Percentiles rank a stretch among this genome's conserved stretches.
Conservation (phyloP, 2,888 invertebrate species). For the Andrena marginata region DNA sequence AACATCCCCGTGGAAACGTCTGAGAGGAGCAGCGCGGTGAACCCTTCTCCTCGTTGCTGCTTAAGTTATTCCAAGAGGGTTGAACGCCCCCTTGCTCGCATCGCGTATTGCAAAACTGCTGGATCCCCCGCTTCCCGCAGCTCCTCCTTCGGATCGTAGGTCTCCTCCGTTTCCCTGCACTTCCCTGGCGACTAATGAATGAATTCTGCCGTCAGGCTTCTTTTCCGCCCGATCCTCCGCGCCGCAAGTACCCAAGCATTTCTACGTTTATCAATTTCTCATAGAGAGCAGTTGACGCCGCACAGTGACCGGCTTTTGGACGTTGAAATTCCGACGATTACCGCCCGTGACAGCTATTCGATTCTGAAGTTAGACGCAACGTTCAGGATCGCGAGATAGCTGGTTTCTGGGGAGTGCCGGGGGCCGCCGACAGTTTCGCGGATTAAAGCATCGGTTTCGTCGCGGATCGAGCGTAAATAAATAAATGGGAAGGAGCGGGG, state of each 20-base stretch:
- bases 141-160: slow-evolving; percentile 8
- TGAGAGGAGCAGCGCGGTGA: not conserved
- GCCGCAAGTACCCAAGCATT: not conserved
- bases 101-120: not conserved
- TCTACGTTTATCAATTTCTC: not conserved
- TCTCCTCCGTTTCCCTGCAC: not conserved
- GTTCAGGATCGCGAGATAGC: too few relatives aligned
- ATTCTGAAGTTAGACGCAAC: too few relatives aligned
- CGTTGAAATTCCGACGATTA: not conserved
- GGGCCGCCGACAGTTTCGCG: slow-evolving; percentile 33
- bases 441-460: slow-evolving; percentile 53
- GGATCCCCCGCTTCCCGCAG: slow-evolving; percentile 5
- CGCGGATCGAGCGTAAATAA: slow-evolving; percentile 53
- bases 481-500: slow-evolving; percentile 23
- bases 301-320: too few relatives aligned
- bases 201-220: not conserved
- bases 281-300: not conserved
- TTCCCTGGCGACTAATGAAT: slow-evolving; percentile 11
- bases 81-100: slow-evolving; percentile 1
- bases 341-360: too few relatives aligned
- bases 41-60: not conserved
- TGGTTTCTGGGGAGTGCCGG: too few relatives aligned
- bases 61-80: slow-evolving; percentile 41
- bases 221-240: not conserved
- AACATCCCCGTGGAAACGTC: slow-evolving; percentile 6